phyloP scores from a whole-genome alignment of 2,888 invertebrate genomes.

The Platynereis dumerilii region DNA sequence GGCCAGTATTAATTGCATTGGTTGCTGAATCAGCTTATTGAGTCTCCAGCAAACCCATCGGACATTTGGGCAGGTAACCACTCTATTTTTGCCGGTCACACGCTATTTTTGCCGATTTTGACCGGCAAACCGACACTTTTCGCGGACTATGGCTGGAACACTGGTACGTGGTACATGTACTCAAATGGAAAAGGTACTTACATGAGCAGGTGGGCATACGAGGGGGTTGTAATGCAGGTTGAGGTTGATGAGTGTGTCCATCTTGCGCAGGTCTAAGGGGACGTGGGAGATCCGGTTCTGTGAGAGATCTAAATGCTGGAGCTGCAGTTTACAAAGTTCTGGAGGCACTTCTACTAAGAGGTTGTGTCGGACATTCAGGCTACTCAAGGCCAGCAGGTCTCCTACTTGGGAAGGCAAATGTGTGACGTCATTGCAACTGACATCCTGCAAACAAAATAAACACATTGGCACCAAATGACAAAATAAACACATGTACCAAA shows the following conservation, averaged over 20 bases:
- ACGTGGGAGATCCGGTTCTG: constrained; percentile 88
- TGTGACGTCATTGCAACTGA: constrained; percentile 88
- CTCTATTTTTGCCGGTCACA: too few species aligned
- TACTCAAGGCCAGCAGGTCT: constrained; percentile 78
- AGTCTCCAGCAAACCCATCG: too few species aligned
- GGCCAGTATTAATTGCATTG: too few species aligned
- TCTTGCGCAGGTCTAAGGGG: constrained; percentile 86
- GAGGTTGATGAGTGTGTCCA: constrained; percentile 82
- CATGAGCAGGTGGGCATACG: constrained; percentile 89
- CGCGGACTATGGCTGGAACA: too few species aligned
- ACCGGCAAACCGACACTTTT: too few species aligned
- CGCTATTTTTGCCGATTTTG: too few species aligned
- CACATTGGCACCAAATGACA: not conserved
- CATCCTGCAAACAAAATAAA: constrained; percentile 69
- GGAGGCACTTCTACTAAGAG: constrained; percentile 82
- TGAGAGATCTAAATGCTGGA: constrained; percentile 77
- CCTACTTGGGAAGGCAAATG: constrained; percentile 88
- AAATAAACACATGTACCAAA: too few species aligned
- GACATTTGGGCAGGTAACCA: too few species aligned
- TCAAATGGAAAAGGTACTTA: too few species aligned
- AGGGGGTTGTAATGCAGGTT: constrained; percentile 88
- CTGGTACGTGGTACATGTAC: too few species aligned
- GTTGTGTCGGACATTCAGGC: constrained; percentile 85
- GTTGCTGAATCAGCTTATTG: too few species aligned
- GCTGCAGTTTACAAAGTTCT: constrained; percentile 25